These are phyloP conservation scores for Tenualosa thibaudeaui DNA, from an alignment of 2,797 vertebrate genomes.

Conservation along the genomic window DNA sequence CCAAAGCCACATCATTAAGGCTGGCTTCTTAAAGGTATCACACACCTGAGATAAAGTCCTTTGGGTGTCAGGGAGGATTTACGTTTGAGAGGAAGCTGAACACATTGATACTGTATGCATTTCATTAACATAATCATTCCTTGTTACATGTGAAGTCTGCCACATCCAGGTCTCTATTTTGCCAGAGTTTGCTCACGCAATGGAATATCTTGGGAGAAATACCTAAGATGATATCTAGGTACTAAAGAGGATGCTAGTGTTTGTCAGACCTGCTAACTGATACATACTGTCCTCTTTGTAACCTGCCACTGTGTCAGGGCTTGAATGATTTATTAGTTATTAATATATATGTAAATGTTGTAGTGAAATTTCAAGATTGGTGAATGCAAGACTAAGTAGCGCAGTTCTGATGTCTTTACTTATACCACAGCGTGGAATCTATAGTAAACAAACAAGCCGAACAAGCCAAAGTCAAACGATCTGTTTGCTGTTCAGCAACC, in stretches of 20 bases:
- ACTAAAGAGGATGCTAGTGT: background rate
- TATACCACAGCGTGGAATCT: too few species aligned
- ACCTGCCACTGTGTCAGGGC: background rate
- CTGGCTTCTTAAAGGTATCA: background rate
- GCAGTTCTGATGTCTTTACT: too few species aligned
- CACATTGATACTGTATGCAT: slow-evolving; percentile 1
- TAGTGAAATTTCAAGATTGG: too few species aligned
- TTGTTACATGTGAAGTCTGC: background rate
- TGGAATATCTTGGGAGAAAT: background rate
- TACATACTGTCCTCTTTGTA: background rate
- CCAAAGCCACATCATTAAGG: slow-evolving; percentile 15
- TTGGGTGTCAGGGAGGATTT: background rate
- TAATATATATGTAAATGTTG: background rate
- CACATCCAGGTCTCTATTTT: background rate
- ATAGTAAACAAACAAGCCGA: too few species aligned
- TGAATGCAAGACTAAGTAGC: too few species aligned
- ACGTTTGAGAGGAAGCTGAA: background rate
- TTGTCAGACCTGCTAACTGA: background rate
- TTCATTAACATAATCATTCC: slow-evolving; percentile 7
- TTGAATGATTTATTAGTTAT: too few species aligned
- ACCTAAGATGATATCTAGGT: background rate
- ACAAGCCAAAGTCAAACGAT: too few species aligned
- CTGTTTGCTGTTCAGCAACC: too few species aligned
- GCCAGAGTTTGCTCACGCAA: background rate
- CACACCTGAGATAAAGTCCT: slow-evolving; percentile 10